Evolutionary conservation across 2,888 invertebrate genomes (phyloP).

Genomic region (Tachina lurida): DNA sequence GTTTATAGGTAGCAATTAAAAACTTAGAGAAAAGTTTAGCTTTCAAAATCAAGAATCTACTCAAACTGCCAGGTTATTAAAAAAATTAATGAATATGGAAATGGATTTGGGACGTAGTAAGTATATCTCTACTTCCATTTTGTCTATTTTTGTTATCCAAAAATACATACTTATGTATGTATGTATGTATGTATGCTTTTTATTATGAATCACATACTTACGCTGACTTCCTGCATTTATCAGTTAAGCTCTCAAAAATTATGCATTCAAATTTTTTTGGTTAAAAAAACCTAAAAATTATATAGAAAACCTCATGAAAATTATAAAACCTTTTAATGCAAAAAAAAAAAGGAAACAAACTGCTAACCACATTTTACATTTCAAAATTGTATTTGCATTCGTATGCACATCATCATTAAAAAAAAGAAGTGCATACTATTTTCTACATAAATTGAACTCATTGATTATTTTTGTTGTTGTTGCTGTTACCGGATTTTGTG

Average conservation of each 20-base stretch:
- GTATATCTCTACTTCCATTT: background rate
- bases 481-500: slow-evolving; percentile 33
- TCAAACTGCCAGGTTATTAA: too few species aligned
- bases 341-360: slow-evolving; percentile 18
- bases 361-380: slow-evolving; percentile 68
- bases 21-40: too few species aligned
- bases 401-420: slow-evolving; percentile 44
- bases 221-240: slow-evolving; percentile 11
- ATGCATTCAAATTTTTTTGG: slow-evolving; percentile 47
- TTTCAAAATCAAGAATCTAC: too few species aligned
- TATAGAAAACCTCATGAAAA: slow-evolving; percentile 64
- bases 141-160: background rate
- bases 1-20: too few species aligned
- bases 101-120: background rate
- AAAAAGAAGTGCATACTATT: slow-evolving; percentile 1
- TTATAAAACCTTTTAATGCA: slow-evolving; percentile 55
- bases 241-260: slow-evolving; percentile 8
- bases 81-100: too few species aligned
- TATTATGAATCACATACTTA: background rate
- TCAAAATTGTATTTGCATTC: slow-evolving; percentile 67
- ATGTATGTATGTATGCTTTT: background rate
- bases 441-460: slow-evolving; percentile 60
- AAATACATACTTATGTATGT: background rate
- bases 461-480: slow-evolving; percentile 61
- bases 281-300: slow-evolving; percentile 50